Evolutionary conservation across 2,888 invertebrate genomes (phyloP), one percentile per base, ranked within the genome.

Genomic region (Dasysyrphus tricinctus): DNA sequence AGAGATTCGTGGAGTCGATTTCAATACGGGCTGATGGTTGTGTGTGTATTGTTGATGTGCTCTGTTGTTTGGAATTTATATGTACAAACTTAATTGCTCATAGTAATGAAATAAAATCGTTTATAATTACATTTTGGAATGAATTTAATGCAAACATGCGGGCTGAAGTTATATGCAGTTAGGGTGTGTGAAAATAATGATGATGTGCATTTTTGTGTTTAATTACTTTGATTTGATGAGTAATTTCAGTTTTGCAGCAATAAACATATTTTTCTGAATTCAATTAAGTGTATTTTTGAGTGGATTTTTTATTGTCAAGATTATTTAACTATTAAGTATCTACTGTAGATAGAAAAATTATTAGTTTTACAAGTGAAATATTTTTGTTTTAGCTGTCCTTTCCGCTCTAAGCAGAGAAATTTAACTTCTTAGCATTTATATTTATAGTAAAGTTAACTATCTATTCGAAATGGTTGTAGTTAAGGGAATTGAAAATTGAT

Each of bases 91-190:
- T 79, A 83, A 79, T 79, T 83, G 49, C 51, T 12, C 56, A 29
- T 34, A 54, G 56, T 37, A 49, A 61, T 44, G 29, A 34, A 37
- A 54, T 74, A 47, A 65, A 82, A 61, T 29, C 44, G 78, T 78
- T 51, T 77, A 51, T 83, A 75, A 83, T 79, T 83, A 57, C 79
- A 47, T 47, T 67, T 63, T 19, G 39, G 37, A 54, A 34, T 61
- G 12, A 61, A 65, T 76, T 54, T 14, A 49, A 59, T 72, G 29
- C 9, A n/a, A 29, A 16, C 63, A 44, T 16, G 32, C 19, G 59
- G 59, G 24, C 59, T 19, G 14, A 2, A 24, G 24, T 37, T 11
- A 24, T 24, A 24, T 24, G 24, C 1, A 37, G 16, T 12, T 32
- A n/a, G 44, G 44, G 44, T 44, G 63, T 61, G 61, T 24, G 6